Evolutionary conservation across 1,140 invertebrate genomes (phyloP).

Genomic region (Onthophagus taurus): DNA sequence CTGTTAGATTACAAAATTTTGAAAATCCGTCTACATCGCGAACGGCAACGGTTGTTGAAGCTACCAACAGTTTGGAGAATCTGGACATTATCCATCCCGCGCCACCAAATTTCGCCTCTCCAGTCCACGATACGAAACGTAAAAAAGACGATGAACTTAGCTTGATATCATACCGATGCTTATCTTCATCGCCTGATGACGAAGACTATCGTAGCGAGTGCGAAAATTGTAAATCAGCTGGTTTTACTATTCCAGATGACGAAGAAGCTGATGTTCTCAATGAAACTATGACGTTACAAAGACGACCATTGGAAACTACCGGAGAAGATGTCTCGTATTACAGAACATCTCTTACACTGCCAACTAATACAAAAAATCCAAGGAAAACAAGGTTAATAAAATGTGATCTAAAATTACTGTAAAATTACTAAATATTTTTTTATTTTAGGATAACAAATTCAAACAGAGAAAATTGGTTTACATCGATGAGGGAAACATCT

Average conservation of each 20-base stretch:
- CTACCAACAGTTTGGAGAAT: not conserved
- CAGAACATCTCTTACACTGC: constrained; percentile 56
- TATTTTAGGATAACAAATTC: constrained; percentile 18
- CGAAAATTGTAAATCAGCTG: constrained; percentile 70
- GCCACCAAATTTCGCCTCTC: constrained; percentile 8
- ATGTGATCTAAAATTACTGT: not conserved
- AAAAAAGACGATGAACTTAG: constrained; percentile 14
- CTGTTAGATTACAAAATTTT: too few species aligned
- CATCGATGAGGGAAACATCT: constrained; percentile 24
- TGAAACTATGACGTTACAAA: constrained; percentile 62
- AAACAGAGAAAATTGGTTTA: constrained; percentile 24
- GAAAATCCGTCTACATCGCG: constrained; percentile 3
- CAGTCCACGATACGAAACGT: constrained; percentile 9
- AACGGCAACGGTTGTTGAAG: not conserved
- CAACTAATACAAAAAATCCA: constrained; percentile 50
- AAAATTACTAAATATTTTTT: constrained; percentile 3
- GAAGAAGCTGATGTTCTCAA: constrained; percentile 45
- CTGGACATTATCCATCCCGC: constrained; percentile 5
- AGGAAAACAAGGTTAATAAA: constrained; percentile 12
- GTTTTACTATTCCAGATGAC: constrained; percentile 45
- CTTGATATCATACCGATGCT: constrained; percentile 24
- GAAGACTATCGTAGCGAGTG: constrained; percentile 55
- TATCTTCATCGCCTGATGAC: constrained; percentile 24
- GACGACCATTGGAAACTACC: constrained; percentile 44
- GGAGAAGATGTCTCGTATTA: constrained; percentile 48